Conservation (phyloP, 2,797 vertebrate species). For the Mormyrus proboscirostris region DNA sequence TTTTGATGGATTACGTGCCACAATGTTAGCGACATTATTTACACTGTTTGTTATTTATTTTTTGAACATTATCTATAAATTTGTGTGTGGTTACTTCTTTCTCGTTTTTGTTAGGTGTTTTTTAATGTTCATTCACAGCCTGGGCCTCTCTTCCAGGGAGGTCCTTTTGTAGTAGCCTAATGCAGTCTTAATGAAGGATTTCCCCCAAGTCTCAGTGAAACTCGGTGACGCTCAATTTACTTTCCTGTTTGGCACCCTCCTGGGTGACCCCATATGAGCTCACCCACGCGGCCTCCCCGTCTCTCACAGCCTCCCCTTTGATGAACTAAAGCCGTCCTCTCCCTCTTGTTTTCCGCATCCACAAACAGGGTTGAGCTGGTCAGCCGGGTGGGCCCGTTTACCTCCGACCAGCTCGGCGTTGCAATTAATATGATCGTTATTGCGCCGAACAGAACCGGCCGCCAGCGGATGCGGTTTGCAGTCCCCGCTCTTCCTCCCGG, state of each 20-base stretch:
- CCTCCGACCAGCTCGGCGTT: neutral
- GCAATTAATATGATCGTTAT: conserved; percentile 12
- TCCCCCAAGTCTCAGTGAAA: conserved; percentile 65
- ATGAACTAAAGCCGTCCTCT: neutral
- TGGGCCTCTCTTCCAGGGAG: neutral
- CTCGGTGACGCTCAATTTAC: conserved; percentile 72
- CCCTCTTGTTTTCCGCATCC: neutral
- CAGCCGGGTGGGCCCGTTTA: neutral
- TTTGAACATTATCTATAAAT: neutral
- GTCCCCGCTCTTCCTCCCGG: conserved; percentile 22
- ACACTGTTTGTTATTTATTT: neutral
- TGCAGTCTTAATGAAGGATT: conserved; percentile 67
- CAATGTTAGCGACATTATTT: neutral
- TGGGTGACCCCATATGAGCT: neutral
- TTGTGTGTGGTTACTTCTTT: neutral
- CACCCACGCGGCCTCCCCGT: neutral
- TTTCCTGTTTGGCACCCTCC: neutral
- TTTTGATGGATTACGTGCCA: neutral
- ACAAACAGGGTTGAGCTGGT: neutral
- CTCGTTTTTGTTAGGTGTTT: neutral
- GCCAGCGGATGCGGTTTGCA: neutral
- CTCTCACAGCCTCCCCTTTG: neutral
- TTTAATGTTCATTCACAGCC: neutral
- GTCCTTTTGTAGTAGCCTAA: conserved; percentile 35
- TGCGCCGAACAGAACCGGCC: neutral